A percentile compares a stretch with the other conserved stretches of the same genome.
These are phyloP conservation scores for Crioceris asparagi DNA, from an alignment of 2,888 invertebrate genomes.

Conservation along the genomic window DNA sequence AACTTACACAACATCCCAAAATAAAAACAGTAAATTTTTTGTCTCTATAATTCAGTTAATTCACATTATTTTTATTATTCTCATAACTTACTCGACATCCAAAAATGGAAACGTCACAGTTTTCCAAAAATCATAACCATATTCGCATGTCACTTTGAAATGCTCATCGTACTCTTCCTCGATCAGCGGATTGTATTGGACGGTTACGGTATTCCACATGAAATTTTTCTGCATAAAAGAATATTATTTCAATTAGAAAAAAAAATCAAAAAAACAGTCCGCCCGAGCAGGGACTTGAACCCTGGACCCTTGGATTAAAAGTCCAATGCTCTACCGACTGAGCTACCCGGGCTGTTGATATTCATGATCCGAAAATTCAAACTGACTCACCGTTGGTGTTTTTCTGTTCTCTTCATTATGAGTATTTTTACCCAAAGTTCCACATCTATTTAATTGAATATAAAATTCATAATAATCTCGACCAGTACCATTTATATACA, in stretches of 20 bases:
- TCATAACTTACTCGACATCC: slow-evolving; percentile 91
- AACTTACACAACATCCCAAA: too few species aligned
- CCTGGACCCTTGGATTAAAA: slow-evolving; percentile 71
- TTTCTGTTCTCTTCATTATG: slow-evolving; percentile 75
- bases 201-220: slow-evolving; percentile 95
- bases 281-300: slow-evolving; percentile 65
- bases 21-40: too few species aligned
- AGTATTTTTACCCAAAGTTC: slow-evolving; percentile 80
- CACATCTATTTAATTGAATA: slow-evolving; percentile 85
- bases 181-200: slow-evolving; percentile 85
- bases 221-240: slow-evolving; percentile 68
- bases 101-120: slow-evolving; percentile 90
- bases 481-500: slow-evolving; percentile 89
- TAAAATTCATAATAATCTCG: slow-evolving; percentile 87
- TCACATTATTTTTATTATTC: too few species aligned
- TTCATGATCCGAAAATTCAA: background rate
- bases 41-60: too few species aligned
- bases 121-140: slow-evolving; percentile 94
- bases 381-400: slow-evolving; percentile 68
- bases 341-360: slow-evolving; percentile 51
- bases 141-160: slow-evolving; percentile 92
- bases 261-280: slow-evolving; percentile 5
- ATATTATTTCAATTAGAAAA: slow-evolving; percentile 5
- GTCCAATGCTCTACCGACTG: slow-evolving; percentile 68
- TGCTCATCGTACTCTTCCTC: slow-evolving; percentile 93